A percentile compares a stretch with the other conserved stretches of the same genome.
Conservation (phyloP, 2,888 invertebrate species). For the Beris chalybata region DNA sequence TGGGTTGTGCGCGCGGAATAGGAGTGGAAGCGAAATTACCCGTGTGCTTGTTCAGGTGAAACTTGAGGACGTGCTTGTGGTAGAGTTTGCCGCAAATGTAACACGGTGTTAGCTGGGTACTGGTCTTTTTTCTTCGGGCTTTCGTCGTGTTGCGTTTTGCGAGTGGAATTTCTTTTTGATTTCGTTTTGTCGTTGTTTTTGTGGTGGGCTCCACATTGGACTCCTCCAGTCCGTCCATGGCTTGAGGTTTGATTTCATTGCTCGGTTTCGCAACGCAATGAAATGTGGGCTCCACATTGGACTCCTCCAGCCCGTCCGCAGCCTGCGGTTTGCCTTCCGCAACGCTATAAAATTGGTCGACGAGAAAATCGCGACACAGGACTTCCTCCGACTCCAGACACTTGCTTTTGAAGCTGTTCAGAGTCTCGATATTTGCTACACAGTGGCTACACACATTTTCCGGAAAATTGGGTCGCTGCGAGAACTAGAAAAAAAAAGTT, state of each 20-base stretch:
- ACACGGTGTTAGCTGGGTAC: background rate
- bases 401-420: conserved; percentile 5
- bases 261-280: background rate
- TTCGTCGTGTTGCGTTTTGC: too few species aligned
- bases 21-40: background rate
- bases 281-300: background rate
- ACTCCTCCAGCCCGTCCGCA: too few species aligned
- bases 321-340: too few species aligned
- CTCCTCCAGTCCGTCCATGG: too few species aligned
- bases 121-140: too few species aligned
- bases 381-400: conserved; percentile 12
- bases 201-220: too few species aligned
- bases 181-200: too few species aligned
- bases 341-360: background rate
- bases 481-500: too few species aligned
- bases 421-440: background rate
- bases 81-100: conserved; percentile 25
- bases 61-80: conserved; percentile 5
- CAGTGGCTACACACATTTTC: too few species aligned
- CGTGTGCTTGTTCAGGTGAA: conserved; percentile 19
- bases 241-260: too few species aligned
- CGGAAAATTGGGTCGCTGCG: too few species aligned
- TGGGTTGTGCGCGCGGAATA: background rate
- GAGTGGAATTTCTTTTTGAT: too few species aligned
- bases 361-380: background rate